Percentiles rank a stretch among this genome's conserved stretches.
Evolutionary conservation across 2,888 invertebrate species (phyloP).

Genomic region (Apocheima hispidaria): DNA sequence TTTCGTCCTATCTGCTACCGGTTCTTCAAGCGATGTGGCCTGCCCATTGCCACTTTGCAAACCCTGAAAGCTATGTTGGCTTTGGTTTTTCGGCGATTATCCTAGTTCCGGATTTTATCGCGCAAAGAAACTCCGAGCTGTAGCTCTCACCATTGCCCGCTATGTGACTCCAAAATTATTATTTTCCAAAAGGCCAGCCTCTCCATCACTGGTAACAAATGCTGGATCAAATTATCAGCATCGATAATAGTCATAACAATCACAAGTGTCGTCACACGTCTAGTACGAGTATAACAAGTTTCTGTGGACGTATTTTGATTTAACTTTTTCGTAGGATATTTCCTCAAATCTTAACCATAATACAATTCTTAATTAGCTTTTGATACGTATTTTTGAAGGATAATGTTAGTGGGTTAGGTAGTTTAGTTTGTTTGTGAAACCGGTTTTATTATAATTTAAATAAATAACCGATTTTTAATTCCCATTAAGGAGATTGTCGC

Average conservation of each 20-base stretch:
- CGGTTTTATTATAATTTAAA: neutral
- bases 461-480: constrained; percentile 2
- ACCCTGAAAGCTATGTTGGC: too few species aligned
- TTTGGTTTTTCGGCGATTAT: too few species aligned
- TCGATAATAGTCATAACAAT: neutral
- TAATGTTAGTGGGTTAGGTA: neutral
- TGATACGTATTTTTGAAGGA: neutral
- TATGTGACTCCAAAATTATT: too few species aligned
- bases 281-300: neutral
- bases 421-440: neutral
- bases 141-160: too few species aligned
- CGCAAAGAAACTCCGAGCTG: too few species aligned
- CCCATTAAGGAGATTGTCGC: neutral
- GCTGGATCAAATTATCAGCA: too few species aligned
- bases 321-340: neutral
- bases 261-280: neutral
- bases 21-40: too few species aligned
- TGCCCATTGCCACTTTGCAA: too few species aligned
- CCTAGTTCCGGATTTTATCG: too few species aligned
- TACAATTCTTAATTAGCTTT: neutral
- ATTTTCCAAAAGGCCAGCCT: too few species aligned
- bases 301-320: neutral
- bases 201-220: too few species aligned
- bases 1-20: too few species aligned
- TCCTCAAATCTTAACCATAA: neutral